phyloP scores from a whole-genome alignment of 2,888 invertebrate genomes.

The Eulithis prunata region DNA sequence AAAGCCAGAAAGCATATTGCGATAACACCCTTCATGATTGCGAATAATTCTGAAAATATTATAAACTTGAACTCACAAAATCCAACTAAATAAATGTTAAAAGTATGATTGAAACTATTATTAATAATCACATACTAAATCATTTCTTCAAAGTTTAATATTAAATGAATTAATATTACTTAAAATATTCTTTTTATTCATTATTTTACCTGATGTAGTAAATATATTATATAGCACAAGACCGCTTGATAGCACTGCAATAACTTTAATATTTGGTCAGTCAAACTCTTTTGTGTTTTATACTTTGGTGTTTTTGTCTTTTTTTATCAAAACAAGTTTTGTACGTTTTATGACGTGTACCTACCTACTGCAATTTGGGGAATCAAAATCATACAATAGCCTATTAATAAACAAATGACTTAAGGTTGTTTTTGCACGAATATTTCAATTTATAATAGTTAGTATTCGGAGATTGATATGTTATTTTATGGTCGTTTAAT shows the following conservation, averaged over 20 bases:
- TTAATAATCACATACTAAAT: too few species aligned
- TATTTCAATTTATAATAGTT: not conserved
- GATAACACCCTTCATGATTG: constrained; percentile 31
- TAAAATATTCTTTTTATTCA: not conserved
- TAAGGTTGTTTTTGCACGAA: not conserved
- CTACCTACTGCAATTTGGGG: constrained; percentile 33
- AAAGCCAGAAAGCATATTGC: constrained; percentile 53
- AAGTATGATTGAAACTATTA: too few species aligned
- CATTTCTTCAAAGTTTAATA: too few species aligned
- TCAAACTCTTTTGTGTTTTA: constrained; percentile 45
- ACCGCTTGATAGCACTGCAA: constrained; percentile 43
- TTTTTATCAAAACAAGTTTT: constrained; percentile 54
- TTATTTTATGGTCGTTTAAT: too few species aligned
- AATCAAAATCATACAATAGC: constrained; percentile 38
- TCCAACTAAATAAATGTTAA: too few species aligned
- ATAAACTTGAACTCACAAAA: not conserved
- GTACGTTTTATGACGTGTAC: constrained; percentile 33
- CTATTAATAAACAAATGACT: constrained; percentile 5
- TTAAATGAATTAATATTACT: not conserved
- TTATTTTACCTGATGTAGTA: constrained; percentile 45
- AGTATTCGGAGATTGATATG: too few species aligned
- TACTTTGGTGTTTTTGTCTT: constrained; percentile 44
- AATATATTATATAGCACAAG: constrained; percentile 21
- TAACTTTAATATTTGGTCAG: constrained; percentile 41
- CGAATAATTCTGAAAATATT: constrained; percentile 10